phyloP scores from a whole-genome alignment of 2,888 invertebrate genomes.

The Maniola hyperantus region DNA sequence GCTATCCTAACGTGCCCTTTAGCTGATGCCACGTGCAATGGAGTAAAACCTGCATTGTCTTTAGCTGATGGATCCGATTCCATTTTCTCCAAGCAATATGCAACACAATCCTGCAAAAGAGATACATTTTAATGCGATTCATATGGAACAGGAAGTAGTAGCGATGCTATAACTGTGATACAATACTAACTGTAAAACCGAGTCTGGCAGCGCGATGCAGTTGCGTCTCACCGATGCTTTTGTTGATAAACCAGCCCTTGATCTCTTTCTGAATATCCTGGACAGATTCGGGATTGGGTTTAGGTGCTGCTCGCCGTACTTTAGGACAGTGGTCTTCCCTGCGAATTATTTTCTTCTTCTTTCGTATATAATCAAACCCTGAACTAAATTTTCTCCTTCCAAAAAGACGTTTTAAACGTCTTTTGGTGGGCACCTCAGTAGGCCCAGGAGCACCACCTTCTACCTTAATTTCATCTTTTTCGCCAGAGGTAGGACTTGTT shows the following conservation, averaged over 20 bases:
- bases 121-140: constrained; percentile 21
- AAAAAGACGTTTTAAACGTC: constrained; percentile 84
- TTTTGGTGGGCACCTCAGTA: constrained; percentile 71
- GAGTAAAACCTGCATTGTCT: constrained; percentile 96
- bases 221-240: constrained; percentile 96
- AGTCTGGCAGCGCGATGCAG: constrained; percentile 95
- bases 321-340: constrained; percentile 79
- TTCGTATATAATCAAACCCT: constrained; percentile 94
- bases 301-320: constrained; percentile 73
- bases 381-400: constrained; percentile 90
- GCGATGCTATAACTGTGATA: constrained; percentile 23
- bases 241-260: constrained; percentile 95
- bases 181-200: constrained; percentile 89
- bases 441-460: constrained; percentile 54
- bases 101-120: constrained; percentile 89
- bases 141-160: not conserved
- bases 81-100: constrained; percentile 94
- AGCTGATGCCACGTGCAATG: constrained; percentile 95
- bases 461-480: constrained; percentile 73
- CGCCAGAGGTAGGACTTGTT: constrained; percentile 57
- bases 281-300: constrained; percentile 85
- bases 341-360: constrained; percentile 89
- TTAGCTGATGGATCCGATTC: constrained; percentile 92
- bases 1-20: constrained; percentile 94
- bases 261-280: constrained; percentile 93